Evolutionary conservation across 30 jellyfish, hydroid and myxozoan genomes (phyloP), one percentile per base, ranked within the genome.

Genomic region (Aurelia sp.): DNA sequence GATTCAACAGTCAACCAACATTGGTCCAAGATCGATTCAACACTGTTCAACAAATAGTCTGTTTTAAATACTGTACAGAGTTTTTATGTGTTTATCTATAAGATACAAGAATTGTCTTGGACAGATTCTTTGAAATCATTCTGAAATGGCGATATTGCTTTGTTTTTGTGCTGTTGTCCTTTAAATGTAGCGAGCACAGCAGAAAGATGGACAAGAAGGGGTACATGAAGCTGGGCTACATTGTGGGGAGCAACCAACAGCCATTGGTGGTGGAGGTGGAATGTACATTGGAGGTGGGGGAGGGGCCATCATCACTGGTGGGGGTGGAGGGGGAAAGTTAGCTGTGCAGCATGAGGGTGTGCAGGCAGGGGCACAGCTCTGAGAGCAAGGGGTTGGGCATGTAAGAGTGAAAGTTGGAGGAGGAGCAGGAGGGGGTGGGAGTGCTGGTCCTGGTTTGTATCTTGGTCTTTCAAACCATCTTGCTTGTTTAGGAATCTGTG

Each of bases 291-390:
- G 91, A 18, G 91, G 81, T 6, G 82, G 90, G 13, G 55, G 55
- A 5, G 55, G 55, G 55, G 55, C 55, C 86, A 76, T 65, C 80
- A 65, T 44, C 13, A 50, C 30, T 18, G 91, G 91, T 72, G 85
- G 96, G 15, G 93, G 93, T 70, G 91, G 96, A 13, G 91, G 93
- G 21, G 90, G 89, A 88, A 64, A 67, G 47, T 60, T 78, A 20
- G 93, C 86, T 67, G 72, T 64, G 74, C 97, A 89, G 76, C 97
- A 88, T 4, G 88, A 92, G 2, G 97, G 97, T 15, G 86, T 63
- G 81, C 99, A 94, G 27, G 96, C 92, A 10, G 99, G 99, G 31
- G 99, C 97, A 84, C 99, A 94, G 66, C 76, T 66, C 38, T 74
- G 92, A 21, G 99, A 63, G 40, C 99, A 94, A 10, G 97, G 96